These are phyloP conservation scores for Agonopterix subpropinquella DNA, from an alignment of 2,888 invertebrate species.

Conservation along the genomic window DNA sequence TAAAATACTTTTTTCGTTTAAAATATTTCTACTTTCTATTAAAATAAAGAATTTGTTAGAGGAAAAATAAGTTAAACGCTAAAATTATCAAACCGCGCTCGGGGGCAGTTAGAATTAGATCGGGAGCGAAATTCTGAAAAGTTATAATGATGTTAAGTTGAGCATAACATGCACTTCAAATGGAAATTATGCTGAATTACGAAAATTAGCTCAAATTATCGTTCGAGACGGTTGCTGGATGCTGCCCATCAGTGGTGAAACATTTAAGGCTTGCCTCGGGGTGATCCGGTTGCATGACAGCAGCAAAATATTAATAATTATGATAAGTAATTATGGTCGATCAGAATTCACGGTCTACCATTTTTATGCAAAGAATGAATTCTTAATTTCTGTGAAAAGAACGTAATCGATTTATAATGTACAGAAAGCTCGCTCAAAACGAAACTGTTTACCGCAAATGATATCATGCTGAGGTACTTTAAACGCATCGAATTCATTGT, in stretches of 20 bases:
- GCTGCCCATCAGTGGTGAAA: conserved; percentile 43
- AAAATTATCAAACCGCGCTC: conserved; percentile 16
- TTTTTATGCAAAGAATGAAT: conserved; percentile 20
- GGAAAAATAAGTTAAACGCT: too few relatives aligned
- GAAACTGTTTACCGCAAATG: not conserved
- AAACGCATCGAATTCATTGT: not conserved
- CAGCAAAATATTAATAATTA: conserved; percentile 59
- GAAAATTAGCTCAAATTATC: conserved; percentile 71
- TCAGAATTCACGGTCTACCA: conserved; percentile 19
- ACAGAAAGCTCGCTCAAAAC: not conserved
- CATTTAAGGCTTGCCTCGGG: conserved; percentile 42
- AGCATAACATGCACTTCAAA: conserved; percentile 59
- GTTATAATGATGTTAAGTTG: conserved; percentile 45
- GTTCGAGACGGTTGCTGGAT: conserved; percentile 44
- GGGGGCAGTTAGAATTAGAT: conserved; percentile 45
- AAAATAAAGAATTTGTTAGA: too few relatives aligned
- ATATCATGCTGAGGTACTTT: not conserved
- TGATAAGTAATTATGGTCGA: conserved; percentile 43
- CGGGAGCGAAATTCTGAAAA: conserved; percentile 39
- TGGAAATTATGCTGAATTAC: conserved; percentile 64
- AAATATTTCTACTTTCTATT: too few relatives aligned
- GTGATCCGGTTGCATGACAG: conserved; percentile 55
- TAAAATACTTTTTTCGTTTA: too few relatives aligned
- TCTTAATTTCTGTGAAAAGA: conserved; percentile 9
- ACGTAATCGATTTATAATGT: not conserved